Percentiles rank a stretch among this genome's conserved stretches.
Evolutionary conservation across 2,888 invertebrate species (phyloP).

Genomic region (Acanthopleura granulata): DNA sequence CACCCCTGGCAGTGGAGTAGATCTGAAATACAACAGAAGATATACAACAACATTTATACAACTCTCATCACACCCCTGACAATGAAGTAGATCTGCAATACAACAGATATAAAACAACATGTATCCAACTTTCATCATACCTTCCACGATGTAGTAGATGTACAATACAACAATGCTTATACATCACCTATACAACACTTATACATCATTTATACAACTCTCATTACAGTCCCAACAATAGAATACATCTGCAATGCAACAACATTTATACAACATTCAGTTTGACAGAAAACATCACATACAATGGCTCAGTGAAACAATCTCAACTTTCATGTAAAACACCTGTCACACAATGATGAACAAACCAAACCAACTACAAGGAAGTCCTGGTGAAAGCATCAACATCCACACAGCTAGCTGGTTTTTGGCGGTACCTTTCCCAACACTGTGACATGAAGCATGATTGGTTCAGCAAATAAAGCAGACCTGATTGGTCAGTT

Average conservation of each 20-base stretch:
- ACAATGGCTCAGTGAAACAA: no score
- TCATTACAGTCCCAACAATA: slow-evolving; percentile 81
- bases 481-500: no score
- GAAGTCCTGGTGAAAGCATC: no score
- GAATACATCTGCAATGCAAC: slow-evolving; percentile 76
- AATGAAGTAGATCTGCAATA: slow-evolving; percentile 79
- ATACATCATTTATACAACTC: slow-evolving; percentile 80
- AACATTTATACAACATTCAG: not conserved
- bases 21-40: slow-evolving; percentile 66
- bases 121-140: slow-evolving; percentile 80
- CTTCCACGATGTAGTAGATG: slow-evolving; percentile 84
- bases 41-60: slow-evolving; percentile 62
- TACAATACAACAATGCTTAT: slow-evolving; percentile 39
- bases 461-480: no score
- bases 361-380: no score
- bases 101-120: not conserved
- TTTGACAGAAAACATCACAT: not conserved
- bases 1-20: slow-evolving; percentile 84
- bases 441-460: no score
- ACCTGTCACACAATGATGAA: no score
- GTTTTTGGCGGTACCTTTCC: no score
- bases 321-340: no score
- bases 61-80: slow-evolving; percentile 81
- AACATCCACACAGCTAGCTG: no score
- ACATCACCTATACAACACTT: not conserved